phyloP scores from a whole-genome alignment of 2,888 invertebrate genomes.

The Agrotis exclamationis region DNA sequence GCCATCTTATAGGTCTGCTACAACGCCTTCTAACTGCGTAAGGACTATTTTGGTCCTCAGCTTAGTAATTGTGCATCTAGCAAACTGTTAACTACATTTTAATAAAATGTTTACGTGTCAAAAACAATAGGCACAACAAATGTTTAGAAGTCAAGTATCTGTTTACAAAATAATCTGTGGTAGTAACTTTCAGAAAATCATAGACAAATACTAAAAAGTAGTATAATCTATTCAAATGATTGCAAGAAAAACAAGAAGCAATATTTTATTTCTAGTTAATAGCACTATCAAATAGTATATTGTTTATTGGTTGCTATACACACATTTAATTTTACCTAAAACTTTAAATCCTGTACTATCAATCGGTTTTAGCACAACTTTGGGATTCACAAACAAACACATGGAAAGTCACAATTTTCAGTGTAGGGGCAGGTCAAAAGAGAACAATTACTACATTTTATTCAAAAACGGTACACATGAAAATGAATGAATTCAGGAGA shows the following conservation, averaged over 20 bases:
- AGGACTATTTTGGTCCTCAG: no score
- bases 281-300: neutral
- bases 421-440: slow-evolving; percentile 9
- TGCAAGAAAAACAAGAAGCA: neutral
- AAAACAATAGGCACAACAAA: neutral
- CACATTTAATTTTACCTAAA: no score
- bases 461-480: slow-evolving; percentile 21
- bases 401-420: slow-evolving; percentile 18
- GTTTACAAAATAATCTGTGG: neutral
- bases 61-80: no score
- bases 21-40: no score
- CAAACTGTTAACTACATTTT: neutral
- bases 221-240: neutral
- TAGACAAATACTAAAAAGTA: neutral
- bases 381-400: slow-evolving; percentile 48
- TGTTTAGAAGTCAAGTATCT: slow-evolving; percentile 10
- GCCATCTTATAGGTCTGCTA: no score
- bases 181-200: neutral
- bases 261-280: neutral
- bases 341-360: slow-evolving; percentile 11
- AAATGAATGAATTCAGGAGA: slow-evolving; percentile 19
- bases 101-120: neutral
- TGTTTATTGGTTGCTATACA: no score
- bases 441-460: neutral
- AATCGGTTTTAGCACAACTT: slow-evolving; percentile 51